These are phyloP conservation scores for Geopemphigus sp. DNA, from an alignment of 1,140 invertebrate species.

Conservation along the genomic window DNA sequence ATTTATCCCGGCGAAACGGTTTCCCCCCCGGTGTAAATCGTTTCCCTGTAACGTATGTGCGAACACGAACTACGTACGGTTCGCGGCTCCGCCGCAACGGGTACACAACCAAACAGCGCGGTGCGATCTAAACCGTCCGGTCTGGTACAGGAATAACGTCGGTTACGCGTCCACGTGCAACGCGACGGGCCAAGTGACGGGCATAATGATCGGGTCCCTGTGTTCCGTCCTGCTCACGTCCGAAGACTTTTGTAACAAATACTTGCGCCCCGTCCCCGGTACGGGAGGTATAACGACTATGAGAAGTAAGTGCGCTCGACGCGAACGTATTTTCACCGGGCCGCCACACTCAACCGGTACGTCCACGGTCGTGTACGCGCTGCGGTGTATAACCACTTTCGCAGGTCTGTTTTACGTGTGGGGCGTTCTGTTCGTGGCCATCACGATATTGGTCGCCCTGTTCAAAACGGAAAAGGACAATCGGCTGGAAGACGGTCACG, in stretches of 20 bases:
- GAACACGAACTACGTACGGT: too few species aligned
- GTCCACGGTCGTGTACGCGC: too few species aligned
- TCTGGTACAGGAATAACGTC: slow-evolving; percentile 73
- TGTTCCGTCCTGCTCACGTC: slow-evolving; percentile 95
- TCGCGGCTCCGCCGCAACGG: too few species aligned
- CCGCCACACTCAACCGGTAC: too few species aligned
- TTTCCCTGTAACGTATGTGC: too few species aligned
- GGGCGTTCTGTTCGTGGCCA: slow-evolving; percentile 58
- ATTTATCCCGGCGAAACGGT: too few species aligned
- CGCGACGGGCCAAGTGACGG: slow-evolving; percentile 95
- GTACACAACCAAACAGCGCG: too few species aligned
- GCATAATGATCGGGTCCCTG: slow-evolving; percentile 96
- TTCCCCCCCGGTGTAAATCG: too few species aligned
- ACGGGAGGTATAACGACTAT: slow-evolving; percentile 79
- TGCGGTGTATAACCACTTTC: too few species aligned
- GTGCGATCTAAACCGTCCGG: too few species aligned
- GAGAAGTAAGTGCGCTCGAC: slow-evolving; percentile 60
- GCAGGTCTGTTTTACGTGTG: background rate
- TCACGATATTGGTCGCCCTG: slow-evolving; percentile 56
- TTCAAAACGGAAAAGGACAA: slow-evolving; percentile 34
- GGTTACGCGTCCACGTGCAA: slow-evolving; percentile 99
- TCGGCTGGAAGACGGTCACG: background rate
- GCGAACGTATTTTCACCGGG: too few species aligned
- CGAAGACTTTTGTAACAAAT: slow-evolving; percentile 91
- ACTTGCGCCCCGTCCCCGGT: slow-evolving; percentile 71